Evolutionary conservation across 2,797 vertebrate genomes (phyloP).

Genomic region (Brachymystax lenok): DNA sequence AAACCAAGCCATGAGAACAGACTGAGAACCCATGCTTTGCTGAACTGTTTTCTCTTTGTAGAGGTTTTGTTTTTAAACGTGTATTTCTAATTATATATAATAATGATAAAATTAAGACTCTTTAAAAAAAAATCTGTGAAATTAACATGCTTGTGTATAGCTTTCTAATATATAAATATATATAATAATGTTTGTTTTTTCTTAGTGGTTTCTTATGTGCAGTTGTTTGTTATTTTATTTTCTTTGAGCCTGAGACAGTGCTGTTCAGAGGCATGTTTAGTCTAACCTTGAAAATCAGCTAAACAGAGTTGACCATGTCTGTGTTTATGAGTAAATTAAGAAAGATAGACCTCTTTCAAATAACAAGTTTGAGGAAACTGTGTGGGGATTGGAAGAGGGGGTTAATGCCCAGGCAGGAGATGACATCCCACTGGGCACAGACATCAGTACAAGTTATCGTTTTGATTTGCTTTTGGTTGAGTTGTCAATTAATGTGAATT

Average conservation of each 20-base stretch:
- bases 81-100: constrained; percentile 99
- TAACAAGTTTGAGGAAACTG: constrained; percentile 60
- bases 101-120: constrained; percentile 99
- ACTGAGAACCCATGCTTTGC: constrained; percentile 94
- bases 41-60: constrained; percentile 98
- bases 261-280: constrained; percentile 78
- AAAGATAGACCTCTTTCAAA: constrained; percentile 53
- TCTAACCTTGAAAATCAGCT: constrained; percentile 83
- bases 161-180: constrained; percentile 99
- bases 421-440: constrained; percentile 16
- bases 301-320: constrained; percentile 62
- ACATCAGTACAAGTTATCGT: no score
- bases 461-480: no score
- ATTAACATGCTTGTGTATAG: constrained; percentile 99
- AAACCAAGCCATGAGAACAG: constrained; percentile 93
- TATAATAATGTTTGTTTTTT: constrained; percentile 87
- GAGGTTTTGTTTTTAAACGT: constrained; percentile 98
- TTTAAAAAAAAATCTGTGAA: constrained; percentile 99
- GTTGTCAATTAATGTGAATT: no score
- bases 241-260: constrained; percentile 82
- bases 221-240: constrained; percentile 83
- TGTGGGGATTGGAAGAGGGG: constrained; percentile 59
- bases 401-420: constrained; percentile 38
- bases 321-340: constrained; percentile 47
- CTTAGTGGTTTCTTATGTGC: constrained; percentile 95